phyloP scores from a whole-genome alignment of 2,113 vertebrate genomes.

The Piaya cayana region DNA sequence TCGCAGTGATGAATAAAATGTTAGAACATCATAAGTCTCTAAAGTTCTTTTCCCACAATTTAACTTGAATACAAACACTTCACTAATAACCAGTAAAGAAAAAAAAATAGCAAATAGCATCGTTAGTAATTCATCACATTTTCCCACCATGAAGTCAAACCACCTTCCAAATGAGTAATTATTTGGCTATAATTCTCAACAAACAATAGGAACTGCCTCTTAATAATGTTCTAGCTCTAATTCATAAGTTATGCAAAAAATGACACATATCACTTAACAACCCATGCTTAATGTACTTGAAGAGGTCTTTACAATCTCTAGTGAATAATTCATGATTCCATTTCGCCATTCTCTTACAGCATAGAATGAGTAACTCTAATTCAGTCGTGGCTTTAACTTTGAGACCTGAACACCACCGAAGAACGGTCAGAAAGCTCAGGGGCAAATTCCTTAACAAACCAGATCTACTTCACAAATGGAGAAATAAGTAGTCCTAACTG shows the following conservation, averaged over 20 bases:
- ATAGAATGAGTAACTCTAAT: background rate
- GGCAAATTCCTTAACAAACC: background rate
- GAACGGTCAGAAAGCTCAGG: background rate
- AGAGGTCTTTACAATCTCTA: background rate
- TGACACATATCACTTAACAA: background rate
- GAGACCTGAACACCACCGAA: background rate
- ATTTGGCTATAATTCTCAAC: conserved; percentile 19
- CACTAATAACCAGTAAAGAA: background rate
- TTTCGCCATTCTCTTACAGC: background rate
- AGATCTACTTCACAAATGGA: background rate
- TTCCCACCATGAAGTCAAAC: background rate
- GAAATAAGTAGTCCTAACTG: background rate
- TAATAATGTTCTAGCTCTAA: background rate
- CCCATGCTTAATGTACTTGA: background rate
- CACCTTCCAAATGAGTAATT: background rate
- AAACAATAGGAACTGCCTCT: background rate
- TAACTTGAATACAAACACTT: background rate
- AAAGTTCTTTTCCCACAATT: background rate
- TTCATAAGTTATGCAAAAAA: background rate
- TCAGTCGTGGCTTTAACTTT: background rate
- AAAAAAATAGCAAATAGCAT: background rate
- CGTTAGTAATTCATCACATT: background rate
- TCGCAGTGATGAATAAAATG: background rate
- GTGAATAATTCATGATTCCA: background rate
- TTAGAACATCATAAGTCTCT: background rate